Percentiles rank a stretch among this genome's conserved stretches.
Conservation (phyloP, 2,797 vertebrate genomes). For the Leuciscus waleckii region DNA sequence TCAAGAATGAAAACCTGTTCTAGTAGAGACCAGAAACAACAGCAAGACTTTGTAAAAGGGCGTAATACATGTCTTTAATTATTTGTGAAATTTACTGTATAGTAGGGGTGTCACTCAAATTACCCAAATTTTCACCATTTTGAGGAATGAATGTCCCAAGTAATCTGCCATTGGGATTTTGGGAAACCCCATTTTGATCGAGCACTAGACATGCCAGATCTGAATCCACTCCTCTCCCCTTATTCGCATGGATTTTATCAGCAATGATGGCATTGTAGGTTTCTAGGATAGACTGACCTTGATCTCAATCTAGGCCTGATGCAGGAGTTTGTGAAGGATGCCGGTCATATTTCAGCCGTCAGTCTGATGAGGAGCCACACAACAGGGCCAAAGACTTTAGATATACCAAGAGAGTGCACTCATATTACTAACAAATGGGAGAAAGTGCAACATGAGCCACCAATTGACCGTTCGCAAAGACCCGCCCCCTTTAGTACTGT, state of each 20-base stretch:
- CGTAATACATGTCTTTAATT: too few species aligned
- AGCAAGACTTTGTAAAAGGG: too few species aligned
- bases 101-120: too few species aligned
- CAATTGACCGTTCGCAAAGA: too few species aligned
- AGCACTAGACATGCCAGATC: background rate
- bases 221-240: background rate
- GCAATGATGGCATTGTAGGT: background rate
- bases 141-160: background rate
- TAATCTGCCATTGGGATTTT: background rate
- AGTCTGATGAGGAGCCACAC: background rate
- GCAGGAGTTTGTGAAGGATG: conserved; percentile 6
- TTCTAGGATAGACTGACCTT: conserved; percentile 38
- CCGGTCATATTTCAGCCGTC: conserved; percentile 49
- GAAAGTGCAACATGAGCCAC: background rate
- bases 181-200: background rate
- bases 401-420: background rate
- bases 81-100: too few species aligned
- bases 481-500: too few species aligned
- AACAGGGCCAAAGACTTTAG: background rate
- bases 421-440: background rate
- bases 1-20: background rate
- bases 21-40: too few species aligned
- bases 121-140: background rate
- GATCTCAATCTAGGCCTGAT: conserved; percentile 23
- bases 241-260: background rate